Percentiles rank a stretch among this genome's conserved stretches.
Evolutionary conservation across 2,888 invertebrate genomes (phyloP).

Genomic region (Hemaris fuciformis): DNA sequence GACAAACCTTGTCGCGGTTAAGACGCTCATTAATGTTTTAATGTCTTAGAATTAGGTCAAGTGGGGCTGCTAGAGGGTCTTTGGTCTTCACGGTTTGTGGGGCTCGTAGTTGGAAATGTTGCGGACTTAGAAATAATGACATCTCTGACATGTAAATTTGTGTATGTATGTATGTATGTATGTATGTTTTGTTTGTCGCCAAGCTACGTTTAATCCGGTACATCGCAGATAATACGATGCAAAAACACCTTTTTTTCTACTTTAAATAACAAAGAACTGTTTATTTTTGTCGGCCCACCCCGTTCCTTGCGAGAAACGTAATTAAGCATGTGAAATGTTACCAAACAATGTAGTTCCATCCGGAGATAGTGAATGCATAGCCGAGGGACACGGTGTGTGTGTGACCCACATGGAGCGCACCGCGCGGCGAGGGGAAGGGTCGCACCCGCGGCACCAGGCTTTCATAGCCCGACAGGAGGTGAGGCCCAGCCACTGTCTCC

Average conservation of each 20-base stretch:
- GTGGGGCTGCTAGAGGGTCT: background rate
- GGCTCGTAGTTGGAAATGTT: background rate
- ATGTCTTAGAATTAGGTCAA: background rate
- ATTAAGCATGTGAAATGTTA: background rate
- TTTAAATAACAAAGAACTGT: background rate
- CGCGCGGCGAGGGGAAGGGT: background rate
- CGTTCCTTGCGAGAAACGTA: background rate
- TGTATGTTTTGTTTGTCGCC: background rate
- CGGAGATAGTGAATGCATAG: background rate
- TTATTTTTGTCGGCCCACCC: background rate
- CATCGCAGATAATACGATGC: too few species aligned
- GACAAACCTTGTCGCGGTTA: background rate
- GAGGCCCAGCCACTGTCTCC: constrained; percentile 44
- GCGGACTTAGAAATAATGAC: background rate
- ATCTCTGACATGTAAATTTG: background rate
- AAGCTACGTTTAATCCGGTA: background rate
- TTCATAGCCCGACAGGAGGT: constrained; percentile 54
- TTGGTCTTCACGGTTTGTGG: background rate
- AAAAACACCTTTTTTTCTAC: too few species aligned
- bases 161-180: background rate
- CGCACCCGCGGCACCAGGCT: constrained; percentile 41
- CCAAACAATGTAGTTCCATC: background rate
- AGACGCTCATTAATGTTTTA: background rate
- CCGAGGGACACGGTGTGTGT: background rate
- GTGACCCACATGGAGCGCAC: constrained; percentile 24